A percentile compares a stretch with the other conserved stretches of the same genome.
Evolutionary conservation across 2,113 vertebrate genomes (phyloP).

Genomic region (Anolis sagrei): DNA sequence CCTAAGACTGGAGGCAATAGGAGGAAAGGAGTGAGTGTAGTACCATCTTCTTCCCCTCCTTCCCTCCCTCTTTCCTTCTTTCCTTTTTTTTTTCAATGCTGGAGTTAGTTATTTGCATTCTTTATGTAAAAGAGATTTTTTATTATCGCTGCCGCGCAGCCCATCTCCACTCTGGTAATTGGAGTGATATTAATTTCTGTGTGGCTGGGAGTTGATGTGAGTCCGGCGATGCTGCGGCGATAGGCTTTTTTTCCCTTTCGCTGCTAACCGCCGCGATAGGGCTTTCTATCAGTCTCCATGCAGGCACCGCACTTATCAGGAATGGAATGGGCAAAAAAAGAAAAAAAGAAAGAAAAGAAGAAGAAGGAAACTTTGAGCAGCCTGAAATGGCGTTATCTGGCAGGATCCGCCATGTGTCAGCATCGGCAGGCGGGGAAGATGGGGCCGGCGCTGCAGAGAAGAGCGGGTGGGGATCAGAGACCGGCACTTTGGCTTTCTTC

Average conservation of each 20-base stretch:
- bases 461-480: accelerated
- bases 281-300: constrained; percentile 89
- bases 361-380: constrained; percentile 90
- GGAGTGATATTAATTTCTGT: constrained; percentile 88
- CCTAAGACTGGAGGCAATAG: too few relatives aligned
- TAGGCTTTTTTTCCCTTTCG: constrained; percentile 79
- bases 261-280: constrained; percentile 86
- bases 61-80: neutral
- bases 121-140: constrained; percentile 81
- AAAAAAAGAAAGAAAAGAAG: constrained; percentile 61
- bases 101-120: constrained; percentile 74
- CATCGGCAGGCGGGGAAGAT: constrained; percentile 65
- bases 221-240: constrained; percentile 83
- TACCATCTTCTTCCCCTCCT: neutral
- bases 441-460: neutral
- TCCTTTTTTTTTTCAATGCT: accelerated
- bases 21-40: too few relatives aligned
- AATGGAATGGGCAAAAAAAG: constrained; percentile 84
- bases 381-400: constrained; percentile 81
- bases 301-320: constrained; percentile 93
- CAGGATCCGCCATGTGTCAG: constrained; percentile 72
- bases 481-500: neutral
- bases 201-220: constrained; percentile 84
- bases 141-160: constrained; percentile 85
- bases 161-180: constrained; percentile 88